Percentiles rank a stretch among this genome's conserved stretches.
phyloP scores from a whole-genome alignment of 2,797 vertebrate species.

The Alca torda region DNA sequence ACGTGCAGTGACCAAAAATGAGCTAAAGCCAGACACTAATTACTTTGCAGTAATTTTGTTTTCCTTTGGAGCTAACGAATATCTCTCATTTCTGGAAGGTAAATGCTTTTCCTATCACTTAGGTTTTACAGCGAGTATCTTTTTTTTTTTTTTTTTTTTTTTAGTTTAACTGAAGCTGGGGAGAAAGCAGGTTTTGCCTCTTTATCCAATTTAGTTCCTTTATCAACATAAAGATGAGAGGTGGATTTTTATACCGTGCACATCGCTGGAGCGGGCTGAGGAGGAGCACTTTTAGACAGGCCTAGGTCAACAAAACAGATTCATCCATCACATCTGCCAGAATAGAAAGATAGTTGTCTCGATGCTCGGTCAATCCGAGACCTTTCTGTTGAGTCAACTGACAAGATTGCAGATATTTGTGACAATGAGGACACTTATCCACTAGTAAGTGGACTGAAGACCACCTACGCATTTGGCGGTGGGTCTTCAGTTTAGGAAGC shows the following conservation, averaged over 20 bases:
- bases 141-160: neutral
- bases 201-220: neutral
- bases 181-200: neutral
- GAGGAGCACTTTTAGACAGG: conserved; percentile 35
- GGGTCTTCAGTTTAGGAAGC: neutral
- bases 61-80: neutral
- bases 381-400: conserved; percentile 60
- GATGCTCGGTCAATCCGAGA: conserved; percentile 9
- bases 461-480: neutral
- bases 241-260: neutral
- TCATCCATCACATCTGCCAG: conserved; percentile 64
- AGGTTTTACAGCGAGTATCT: neutral
- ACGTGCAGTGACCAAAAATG: conserved; percentile 39
- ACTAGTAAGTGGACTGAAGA: conserved; percentile 35
- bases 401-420: conserved; percentile 50
- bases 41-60: conserved; percentile 31
- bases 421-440: conserved; percentile 48
- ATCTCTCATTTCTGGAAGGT: neutral
- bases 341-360: conserved; percentile 55
- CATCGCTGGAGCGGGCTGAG: neutral
- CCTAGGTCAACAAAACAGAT: conserved; percentile 53
- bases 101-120: neutral
- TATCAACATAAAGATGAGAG: neutral
- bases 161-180: neutral
- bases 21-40: conserved; percentile 41